These are phyloP conservation scores for Hyperoodon ampullatus DNA, from an alignment of 2,113 vertebrate species.

Conservation along the genomic window DNA sequence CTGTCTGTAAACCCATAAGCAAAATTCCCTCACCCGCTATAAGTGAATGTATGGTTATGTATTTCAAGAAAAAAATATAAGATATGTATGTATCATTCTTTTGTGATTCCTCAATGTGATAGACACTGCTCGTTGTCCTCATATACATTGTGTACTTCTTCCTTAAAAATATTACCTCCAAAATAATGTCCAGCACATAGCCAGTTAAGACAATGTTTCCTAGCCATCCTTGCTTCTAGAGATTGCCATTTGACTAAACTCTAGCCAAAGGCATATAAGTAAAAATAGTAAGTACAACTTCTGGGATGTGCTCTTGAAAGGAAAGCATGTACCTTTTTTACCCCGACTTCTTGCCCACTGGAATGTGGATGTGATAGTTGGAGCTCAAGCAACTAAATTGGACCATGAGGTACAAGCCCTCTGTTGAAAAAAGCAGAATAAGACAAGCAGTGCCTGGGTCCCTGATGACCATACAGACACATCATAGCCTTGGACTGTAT, in stretches of 20 bases:
- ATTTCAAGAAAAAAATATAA: constrained; percentile 22
- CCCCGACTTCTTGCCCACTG: background rate
- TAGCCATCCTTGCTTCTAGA: background rate
- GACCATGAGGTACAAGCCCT: background rate
- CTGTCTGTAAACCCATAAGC: background rate
- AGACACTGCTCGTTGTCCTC: background rate
- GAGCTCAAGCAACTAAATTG: background rate
- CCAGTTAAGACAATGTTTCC: background rate
- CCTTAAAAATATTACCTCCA: background rate
- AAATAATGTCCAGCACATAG: background rate
- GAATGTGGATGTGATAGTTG: background rate
- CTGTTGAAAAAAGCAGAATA: background rate
- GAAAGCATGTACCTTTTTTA: background rate
- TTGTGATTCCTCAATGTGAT: background rate
- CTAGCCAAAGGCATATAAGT: background rate
- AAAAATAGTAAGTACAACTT: background rate
- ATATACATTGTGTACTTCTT: background rate
- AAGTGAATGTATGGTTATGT: background rate
- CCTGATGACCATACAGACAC: background rate
- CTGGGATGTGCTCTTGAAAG: background rate
- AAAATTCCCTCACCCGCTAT: background rate
- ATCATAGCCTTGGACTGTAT: accelerated
- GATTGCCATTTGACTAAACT: background rate
- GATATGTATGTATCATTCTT: background rate
- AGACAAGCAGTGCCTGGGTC: background rate